These are phyloP conservation scores for Rhynchonycteris naso DNA, from an alignment of 2,797 vertebrate species.

Conservation along the genomic window DNA sequence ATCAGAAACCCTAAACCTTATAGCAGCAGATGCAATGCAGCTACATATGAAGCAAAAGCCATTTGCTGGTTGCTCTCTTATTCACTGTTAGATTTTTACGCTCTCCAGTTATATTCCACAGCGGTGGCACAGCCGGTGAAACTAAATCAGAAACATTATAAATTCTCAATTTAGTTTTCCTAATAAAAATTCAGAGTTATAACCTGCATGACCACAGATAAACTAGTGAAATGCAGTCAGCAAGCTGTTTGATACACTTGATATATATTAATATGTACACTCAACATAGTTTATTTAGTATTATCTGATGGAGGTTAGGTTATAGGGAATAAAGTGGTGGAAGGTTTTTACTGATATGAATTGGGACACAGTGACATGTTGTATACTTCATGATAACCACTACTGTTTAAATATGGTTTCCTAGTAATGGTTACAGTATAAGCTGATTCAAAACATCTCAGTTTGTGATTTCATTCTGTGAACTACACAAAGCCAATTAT, in stretches of 20 bases:
- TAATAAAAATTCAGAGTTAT: conserved; percentile 80
- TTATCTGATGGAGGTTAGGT: conserved; percentile 76
- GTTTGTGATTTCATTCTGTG: conserved; percentile 70
- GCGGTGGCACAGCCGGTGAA: conserved; percentile 71
- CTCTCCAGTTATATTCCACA: conserved; percentile 65
- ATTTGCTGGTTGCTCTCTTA: conserved; percentile 39
- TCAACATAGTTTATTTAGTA: conserved; percentile 73
- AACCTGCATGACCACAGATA: conserved; percentile 72
- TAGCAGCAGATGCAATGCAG: background rate
- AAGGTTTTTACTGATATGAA: conserved; percentile 75
- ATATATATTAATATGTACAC: conserved; percentile 70
- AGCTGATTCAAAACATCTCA: conserved; percentile 77
- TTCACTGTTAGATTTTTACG: conserved; percentile 47
- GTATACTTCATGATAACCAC: conserved; percentile 74
- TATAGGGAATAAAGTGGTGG: conserved; percentile 71
- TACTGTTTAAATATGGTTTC: conserved; percentile 75
- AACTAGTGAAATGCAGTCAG: conserved; percentile 68
- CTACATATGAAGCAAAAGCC: conserved; percentile 63
- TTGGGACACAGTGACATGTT: conserved; percentile 73
- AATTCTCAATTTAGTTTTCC: conserved; percentile 79
- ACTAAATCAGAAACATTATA: conserved; percentile 70
- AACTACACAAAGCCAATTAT: conserved; percentile 81
- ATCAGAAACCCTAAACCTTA: conserved; percentile 14
- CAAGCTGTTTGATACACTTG: conserved; percentile 53
- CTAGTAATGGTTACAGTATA: conserved; percentile 71